Evolutionary conservation across 2,888 invertebrate species (phyloP), one percentile per base, ranked within the genome.

Genomic region (Dryomyza anilis): DNA sequence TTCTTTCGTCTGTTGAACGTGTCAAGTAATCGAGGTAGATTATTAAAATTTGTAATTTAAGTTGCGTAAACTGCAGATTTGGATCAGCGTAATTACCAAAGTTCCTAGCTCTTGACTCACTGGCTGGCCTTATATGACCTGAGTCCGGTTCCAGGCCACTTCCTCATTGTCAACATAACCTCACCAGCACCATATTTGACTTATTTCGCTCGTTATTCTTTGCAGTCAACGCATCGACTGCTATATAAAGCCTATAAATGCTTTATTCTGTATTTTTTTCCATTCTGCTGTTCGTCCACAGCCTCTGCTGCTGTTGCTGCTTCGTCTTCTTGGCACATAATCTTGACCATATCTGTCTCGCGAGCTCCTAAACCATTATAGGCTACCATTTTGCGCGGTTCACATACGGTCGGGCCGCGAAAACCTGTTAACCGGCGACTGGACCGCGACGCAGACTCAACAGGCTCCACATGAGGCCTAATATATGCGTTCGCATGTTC

Each of bases 401-500:
- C 27, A 27, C 25, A 29, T 19, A 19, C 52, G 25, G 36, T 6
- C n/a, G 19, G 12, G 56, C n/a, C 14, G 29, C 45, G 12, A 30
- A 48, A 59, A 59, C 59, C 59, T 59, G 61, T 52, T 61, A 52
- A 3, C 12, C 10, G 19, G 16, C 29, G 12, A 6, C 25, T 14
- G 2, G 57, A 48, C 46, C 48, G 23, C 25, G 14, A 14, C 36
- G 16, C n/a, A 16, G 25, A 8, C 14, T 25, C 57, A 7, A 25
- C 8, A 8, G 19, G 16, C 45, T 3, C 7, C 27, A 2, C 30
- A 3, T 16, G 8, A 25, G 45, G 16, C 43, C 27, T 64, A 58
- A 64, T 39, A 64, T 64, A 64, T 64, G 64, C 64, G 64, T 58
- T 64, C 64, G 58, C 64, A 64, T 64, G 58, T 64, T 64, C 58